A percentile compares a stretch with the other conserved stretches of the same genome.
phyloP scores from a whole-genome alignment of 2,113 vertebrate species.

The Potamarius usumacintae region DNA sequence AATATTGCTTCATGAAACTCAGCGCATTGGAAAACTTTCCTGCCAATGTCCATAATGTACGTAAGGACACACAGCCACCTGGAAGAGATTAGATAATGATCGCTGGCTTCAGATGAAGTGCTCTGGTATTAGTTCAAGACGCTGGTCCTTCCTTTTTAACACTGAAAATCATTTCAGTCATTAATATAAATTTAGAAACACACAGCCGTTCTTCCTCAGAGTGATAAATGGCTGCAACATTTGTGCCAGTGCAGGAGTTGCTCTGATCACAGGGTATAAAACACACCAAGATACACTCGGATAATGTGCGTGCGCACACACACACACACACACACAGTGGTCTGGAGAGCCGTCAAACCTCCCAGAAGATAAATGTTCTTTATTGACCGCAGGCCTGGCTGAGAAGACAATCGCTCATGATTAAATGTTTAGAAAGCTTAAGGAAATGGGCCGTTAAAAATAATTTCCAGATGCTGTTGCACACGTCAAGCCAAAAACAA shows the following conservation, averaged over 20 bases:
- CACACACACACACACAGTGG: slow-evolving; percentile 21
- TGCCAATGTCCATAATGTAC: neutral
- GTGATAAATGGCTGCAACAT: slow-evolving; percentile 24
- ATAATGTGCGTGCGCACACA: slow-evolving; percentile 20
- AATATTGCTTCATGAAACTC: neutral
- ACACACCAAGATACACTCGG: neutral
- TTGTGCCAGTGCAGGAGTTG: slow-evolving; percentile 19
- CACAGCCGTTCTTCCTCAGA: slow-evolving; percentile 12
- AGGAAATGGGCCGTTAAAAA: slow-evolving; percentile 47
- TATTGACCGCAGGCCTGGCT: slow-evolving; percentile 34
- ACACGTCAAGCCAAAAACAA: neutral
- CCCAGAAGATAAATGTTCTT: slow-evolving; percentile 50
- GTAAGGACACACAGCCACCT: slow-evolving; percentile 32
- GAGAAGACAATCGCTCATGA: slow-evolving; percentile 48
- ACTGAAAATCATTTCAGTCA: slow-evolving; percentile 30
- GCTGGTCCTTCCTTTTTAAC: slow-evolving; percentile 23
- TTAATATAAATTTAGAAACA: slow-evolving; percentile 22
- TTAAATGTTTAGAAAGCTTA: slow-evolving; percentile 52
- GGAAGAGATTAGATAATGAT: slow-evolving; percentile 48
- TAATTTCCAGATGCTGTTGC: slow-evolving; percentile 38
- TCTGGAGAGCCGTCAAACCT: slow-evolving; percentile 42
- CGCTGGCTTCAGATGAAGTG: slow-evolving; percentile 40
- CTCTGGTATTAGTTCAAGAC: slow-evolving; percentile 40
- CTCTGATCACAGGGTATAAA: slow-evolving; percentile 28
- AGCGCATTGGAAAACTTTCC: neutral